Base-by-base conservation (phyloP, 2,888 invertebrate genomes). In the Cynaeus angustus region DNA sequence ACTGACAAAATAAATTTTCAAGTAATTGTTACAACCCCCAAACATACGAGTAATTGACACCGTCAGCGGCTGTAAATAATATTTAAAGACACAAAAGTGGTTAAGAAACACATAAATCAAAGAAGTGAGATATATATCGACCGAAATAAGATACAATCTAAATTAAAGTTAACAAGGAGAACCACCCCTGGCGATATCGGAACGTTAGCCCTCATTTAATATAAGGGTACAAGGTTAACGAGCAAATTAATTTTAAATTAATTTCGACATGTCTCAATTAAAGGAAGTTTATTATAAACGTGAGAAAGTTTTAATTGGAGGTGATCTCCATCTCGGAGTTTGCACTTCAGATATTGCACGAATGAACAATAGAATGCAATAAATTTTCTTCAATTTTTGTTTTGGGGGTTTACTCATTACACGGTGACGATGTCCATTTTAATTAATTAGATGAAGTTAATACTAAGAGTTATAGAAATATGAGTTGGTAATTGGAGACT, bases 221-320 rank as follows among this genome's bases (percentile, higher is more conserved):
- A 65, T 65, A 30, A 48, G 66, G 66, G 66, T 50, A 62, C 48
- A 50, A 61, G 66, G 59, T 56, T 68, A 68, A 52, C 55, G 55
- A 58, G 28, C 21, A 64, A 74, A 76, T 76, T 74, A 77, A 76
- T 74, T 73, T 71, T 72, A 73, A 77, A 75, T 77, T 75, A 77
- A 76, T 72, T 77, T 77, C 75, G 76, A 78, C 77, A 77, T 72
- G 71, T 76, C 76, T 75, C 75, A 75, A 78, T 77, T 76, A 77
- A 76, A 62, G 64, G 64, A 68, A 72, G 67, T 73, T 77, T 75
- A 77, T 73, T 56, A 37, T 71, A 66, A 75, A 75, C 73, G 72
- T 68, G 72, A 71, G 75, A 74, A 76, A 75, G 71, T 76, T 77
- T 75, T 77, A 77, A 77, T 76, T 75, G 75, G 72, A 52, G 68